phyloP scores from a whole-genome alignment of 2,888 invertebrate genomes.

The Drosophila heteroneura region DNA sequence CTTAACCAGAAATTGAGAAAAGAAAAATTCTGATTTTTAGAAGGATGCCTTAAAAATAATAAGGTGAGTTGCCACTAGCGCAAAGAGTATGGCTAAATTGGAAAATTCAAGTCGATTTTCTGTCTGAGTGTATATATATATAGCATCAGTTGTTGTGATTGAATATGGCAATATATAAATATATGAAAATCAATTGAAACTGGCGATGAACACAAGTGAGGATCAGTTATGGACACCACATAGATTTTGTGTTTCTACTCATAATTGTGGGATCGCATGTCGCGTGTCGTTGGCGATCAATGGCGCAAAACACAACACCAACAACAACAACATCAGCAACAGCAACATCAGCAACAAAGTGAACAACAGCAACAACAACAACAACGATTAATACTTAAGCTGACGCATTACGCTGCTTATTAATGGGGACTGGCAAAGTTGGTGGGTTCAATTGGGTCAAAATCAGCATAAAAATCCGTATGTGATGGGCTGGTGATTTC shows the following conservation, averaged over 20 bases:
- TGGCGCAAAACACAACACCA: slow-evolving; percentile 15
- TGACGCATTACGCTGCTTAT: slow-evolving; percentile 64
- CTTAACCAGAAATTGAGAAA: not conserved
- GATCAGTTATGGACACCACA: not conserved
- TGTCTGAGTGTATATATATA: not conserved
- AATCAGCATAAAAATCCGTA: slow-evolving; percentile 77
- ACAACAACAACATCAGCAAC: slow-evolving; percentile 3
- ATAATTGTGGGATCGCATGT: slow-evolving; percentile 32
- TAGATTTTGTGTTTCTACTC: slow-evolving; percentile 16
- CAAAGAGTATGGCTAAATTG: no score
- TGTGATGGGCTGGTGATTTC: slow-evolving; percentile 70
- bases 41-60: not conserved
- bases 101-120: not conserved
- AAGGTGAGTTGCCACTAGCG: not conserved
- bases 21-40: not conserved
- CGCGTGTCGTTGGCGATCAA: slow-evolving; percentile 43
- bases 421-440: slow-evolving; percentile 54
- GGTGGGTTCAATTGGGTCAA: slow-evolving; percentile 77
- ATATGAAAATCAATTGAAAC: not conserved
- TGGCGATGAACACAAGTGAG: no score
- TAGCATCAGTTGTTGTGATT: not conserved
- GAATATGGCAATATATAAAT: not conserved
- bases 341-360: slow-evolving; percentile 3
- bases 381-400: slow-evolving; percentile 38
- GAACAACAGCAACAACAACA: slow-evolving; percentile 20